These are phyloP conservation scores for Megaceryle maxima DNA, from an alignment of 2,113 vertebrate species.

Conservation along the genomic window DNA sequence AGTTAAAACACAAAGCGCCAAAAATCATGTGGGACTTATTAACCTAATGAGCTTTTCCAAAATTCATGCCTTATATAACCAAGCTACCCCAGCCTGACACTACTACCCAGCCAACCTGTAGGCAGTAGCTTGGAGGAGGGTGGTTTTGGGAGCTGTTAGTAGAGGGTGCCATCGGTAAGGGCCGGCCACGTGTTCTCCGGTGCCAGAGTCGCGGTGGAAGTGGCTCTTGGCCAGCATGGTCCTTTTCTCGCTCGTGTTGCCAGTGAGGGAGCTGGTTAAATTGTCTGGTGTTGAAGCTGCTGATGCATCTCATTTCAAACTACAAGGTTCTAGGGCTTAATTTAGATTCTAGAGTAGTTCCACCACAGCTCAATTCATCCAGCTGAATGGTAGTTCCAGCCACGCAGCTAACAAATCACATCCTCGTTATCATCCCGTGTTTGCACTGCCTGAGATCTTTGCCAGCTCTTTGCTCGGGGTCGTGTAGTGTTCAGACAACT, in stretches of 20 bases:
- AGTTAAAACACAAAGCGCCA: neutral
- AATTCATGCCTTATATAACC: neutral
- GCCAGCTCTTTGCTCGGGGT: neutral
- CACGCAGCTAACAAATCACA: accelerated
- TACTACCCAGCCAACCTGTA: neutral
- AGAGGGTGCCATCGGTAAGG: neutral
- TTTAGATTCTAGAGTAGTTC: neutral
- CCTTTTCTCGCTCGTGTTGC: accelerated
- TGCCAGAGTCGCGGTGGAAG: neutral
- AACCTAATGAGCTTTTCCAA: neutral
- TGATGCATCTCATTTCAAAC: neutral
- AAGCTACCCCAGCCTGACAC: neutral
- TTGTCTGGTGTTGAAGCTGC: neutral
- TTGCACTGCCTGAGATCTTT: neutral
- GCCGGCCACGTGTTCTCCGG: accelerated
- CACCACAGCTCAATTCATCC: neutral
- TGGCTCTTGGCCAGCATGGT: neutral
- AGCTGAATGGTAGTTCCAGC: neutral
- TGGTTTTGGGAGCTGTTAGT: neutral
- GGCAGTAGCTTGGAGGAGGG: neutral
- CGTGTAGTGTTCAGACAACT: neutral
- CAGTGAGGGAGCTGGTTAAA: neutral
- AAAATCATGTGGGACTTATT: accelerated
- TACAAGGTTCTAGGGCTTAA: neutral
- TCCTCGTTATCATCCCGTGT: neutral